These are phyloP conservation scores for Drosophila sp. DNA, from an alignment of 1,140 invertebrate species.

Conservation along the genomic window DNA sequence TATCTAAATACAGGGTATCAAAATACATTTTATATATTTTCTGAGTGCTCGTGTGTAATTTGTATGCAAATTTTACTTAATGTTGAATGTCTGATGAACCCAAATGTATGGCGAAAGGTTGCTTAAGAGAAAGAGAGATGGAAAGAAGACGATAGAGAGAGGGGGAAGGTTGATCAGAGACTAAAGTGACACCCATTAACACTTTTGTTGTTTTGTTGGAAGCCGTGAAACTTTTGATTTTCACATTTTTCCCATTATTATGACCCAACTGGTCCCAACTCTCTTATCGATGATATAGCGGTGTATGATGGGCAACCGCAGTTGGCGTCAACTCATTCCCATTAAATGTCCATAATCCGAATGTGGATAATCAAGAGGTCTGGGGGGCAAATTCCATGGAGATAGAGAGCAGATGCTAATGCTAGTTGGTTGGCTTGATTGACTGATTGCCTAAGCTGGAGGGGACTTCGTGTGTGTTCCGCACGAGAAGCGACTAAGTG, in stretches of 20 bases:
- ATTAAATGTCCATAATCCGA: conserved; percentile 46
- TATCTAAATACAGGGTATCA: conserved; percentile 21
- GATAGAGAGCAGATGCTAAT: conserved; percentile 17
- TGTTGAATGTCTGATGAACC: conserved; percentile 74
- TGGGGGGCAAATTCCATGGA: conserved; percentile 36
- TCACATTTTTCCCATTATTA: conserved; percentile 35
- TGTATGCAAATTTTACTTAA: conserved; percentile 73
- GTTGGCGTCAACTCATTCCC: conserved; percentile 65
- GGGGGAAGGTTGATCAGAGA: conserved; percentile 17
- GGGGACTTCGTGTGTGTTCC: conserved; percentile 71
- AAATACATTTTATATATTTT: conserved; percentile 31
- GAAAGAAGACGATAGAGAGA: not conserved
- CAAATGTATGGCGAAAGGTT: conserved; percentile 54
- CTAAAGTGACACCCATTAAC: conserved; percentile 79
- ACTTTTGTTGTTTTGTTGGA: conserved; percentile 51
- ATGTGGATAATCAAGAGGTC: conserved; percentile 57
- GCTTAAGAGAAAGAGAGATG: conserved; percentile 1
- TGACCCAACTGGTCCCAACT: not conserved
- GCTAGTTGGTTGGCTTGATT: not conserved
- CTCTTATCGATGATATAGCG: conserved; percentile 67
- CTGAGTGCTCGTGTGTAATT: conserved; percentile 73
- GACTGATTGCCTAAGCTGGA: conserved; percentile 16
- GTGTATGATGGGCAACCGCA: conserved; percentile 27
- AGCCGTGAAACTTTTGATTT: conserved; percentile 76
- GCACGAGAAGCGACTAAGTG: conserved; percentile 57